Conservation (phyloP, 2,888 invertebrate species). For the Halictus quadricinctus region DNA sequence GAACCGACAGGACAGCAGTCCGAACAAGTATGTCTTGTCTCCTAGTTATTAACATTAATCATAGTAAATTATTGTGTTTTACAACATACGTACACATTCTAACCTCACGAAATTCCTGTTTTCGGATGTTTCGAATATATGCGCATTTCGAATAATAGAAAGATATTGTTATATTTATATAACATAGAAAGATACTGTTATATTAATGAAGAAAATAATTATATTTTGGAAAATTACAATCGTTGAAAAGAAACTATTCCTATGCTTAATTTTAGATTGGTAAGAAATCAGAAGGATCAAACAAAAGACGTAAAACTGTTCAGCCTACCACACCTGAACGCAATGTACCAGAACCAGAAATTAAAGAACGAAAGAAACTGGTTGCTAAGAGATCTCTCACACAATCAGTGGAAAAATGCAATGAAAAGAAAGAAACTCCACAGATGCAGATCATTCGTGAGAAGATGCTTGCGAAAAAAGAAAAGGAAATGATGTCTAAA, state of each 20-base stretch:
- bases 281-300: background rate
- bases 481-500: conserved; percentile 4
- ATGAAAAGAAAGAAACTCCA: conserved; percentile 67
- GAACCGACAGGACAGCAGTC: conserved; percentile 52
- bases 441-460: conserved; percentile 70
- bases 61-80: background rate
- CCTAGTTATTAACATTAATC: background rate
- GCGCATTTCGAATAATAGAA: background rate
- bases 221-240: background rate
- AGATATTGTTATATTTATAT: background rate
- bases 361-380: conserved; percentile 49
- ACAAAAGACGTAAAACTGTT: conserved; percentile 17
- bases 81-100: background rate
- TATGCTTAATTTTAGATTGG: background rate
- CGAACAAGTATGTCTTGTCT: conserved; percentile 49
- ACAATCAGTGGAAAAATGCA: background rate
- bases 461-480: conserved; percentile 62
- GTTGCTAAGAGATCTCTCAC: conserved; percentile 56
- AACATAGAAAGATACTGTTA: background rate
- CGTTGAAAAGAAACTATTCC: background rate
- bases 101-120: background rate
- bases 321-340: conserved; percentile 53
- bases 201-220: background rate
- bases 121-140: background rate
- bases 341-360: background rate